A percentile compares a stretch with the other conserved stretches of the same genome.
These are phyloP conservation scores for Nannospalax galili DNA, from an alignment of 2,113 vertebrate genomes.

Conservation along the genomic window DNA sequence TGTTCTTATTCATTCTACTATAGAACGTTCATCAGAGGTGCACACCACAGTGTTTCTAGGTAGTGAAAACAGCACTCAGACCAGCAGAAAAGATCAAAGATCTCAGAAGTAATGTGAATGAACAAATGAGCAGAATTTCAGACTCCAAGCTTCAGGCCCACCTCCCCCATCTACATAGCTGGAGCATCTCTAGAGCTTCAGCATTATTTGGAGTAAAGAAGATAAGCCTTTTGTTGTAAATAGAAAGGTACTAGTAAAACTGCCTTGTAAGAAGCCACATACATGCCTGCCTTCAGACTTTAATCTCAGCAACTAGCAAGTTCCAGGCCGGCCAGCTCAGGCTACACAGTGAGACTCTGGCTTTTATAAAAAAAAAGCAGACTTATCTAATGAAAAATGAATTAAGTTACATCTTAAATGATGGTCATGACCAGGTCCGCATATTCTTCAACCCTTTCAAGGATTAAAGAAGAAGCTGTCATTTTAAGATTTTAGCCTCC, in stretches of 20 bases:
- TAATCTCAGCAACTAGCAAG: background rate
- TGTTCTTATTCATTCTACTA: constrained; percentile 38
- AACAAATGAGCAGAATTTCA: background rate
- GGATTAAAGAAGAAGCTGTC: constrained; percentile 26
- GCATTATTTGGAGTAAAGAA: constrained; percentile 36
- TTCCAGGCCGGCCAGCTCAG: background rate
- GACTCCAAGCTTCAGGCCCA: background rate
- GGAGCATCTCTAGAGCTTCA: background rate
- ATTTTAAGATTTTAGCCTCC: constrained; percentile 54
- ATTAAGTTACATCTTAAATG: constrained; percentile 31
- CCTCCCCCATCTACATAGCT: constrained; percentile 18
- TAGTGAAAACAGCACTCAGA: constrained; percentile 32
- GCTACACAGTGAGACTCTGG: background rate
- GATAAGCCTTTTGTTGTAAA: constrained; percentile 48
- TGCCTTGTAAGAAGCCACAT: background rate
- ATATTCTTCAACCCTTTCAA: constrained; percentile 41
- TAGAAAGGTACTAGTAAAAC: constrained; percentile 10
- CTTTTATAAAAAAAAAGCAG: background rate
- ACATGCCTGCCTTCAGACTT: too few relatives aligned
- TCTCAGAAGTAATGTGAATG: constrained; percentile 10
- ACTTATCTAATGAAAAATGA: constrained; percentile 59
- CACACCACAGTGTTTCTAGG: background rate
- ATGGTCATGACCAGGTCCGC: constrained; percentile 8
- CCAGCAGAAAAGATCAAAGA: constrained; percentile 29
- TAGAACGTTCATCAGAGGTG: constrained; percentile 46